Evolutionary conservation across 1,140 invertebrate genomes (phyloP).

Genomic region (Lordiphosa stackelbergi): DNA sequence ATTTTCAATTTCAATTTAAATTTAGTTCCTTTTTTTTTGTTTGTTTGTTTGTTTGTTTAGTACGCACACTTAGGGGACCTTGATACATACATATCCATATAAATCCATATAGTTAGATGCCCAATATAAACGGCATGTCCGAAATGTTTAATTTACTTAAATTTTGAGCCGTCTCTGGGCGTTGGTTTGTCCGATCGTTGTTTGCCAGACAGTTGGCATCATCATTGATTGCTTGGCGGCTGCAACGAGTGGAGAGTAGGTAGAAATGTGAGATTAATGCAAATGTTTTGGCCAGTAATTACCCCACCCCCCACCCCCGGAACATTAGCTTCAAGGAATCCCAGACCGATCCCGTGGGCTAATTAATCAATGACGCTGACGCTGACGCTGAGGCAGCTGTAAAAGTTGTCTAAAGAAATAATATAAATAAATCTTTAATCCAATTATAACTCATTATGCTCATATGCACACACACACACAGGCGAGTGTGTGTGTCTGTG

Average conservation of each 20-base stretch:
- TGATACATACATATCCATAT: conserved; percentile 1
- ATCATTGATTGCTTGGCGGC: conserved; percentile 18
- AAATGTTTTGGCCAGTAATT: conserved; percentile 31
- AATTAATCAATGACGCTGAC: conserved; percentile 59
- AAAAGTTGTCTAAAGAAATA: conserved; percentile 48
- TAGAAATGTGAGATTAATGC: conserved; percentile 39
- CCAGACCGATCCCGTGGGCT: conserved; percentile 24
- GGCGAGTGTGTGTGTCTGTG: conserved; percentile 3
- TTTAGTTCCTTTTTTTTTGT: too few relatives aligned
- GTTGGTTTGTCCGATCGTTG: conserved; percentile 30
- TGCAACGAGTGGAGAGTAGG: conserved; percentile 24
- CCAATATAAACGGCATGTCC: conserved; percentile 23
- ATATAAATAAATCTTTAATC: conserved; percentile 71
- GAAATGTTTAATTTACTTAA: conserved; percentile 61
- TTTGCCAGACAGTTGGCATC: conserved; percentile 14
- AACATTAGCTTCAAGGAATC: conserved; percentile 14
- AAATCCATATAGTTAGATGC: conserved; percentile 10
- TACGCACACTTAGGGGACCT: too few relatives aligned
- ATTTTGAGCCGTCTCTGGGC: conserved; percentile 65
- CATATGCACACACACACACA: conserved; percentile 62
- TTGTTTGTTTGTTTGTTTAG: too few relatives aligned
- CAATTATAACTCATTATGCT: conserved; percentile 74
- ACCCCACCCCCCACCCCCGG: background rate
- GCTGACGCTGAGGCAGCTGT: conserved; percentile 23
- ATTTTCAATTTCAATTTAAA: too few relatives aligned